phyloP scores from a whole-genome alignment of 2,888 invertebrate species.

The Philereme vetulata region DNA sequence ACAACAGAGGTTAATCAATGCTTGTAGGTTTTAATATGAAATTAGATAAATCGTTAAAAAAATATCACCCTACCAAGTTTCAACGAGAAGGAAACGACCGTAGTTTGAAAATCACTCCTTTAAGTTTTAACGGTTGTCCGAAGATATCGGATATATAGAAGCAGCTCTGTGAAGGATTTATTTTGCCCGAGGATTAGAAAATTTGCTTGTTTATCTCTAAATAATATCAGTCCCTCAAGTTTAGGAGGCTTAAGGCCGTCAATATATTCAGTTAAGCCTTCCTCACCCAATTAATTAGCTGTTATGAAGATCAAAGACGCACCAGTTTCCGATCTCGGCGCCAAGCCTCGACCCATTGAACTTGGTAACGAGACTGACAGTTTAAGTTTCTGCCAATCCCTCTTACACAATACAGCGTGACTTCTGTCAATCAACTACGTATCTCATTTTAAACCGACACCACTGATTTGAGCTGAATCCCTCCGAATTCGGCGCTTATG shows the following conservation, averaged over 20 bases:
- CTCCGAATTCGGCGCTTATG: slow-evolving; percentile 45
- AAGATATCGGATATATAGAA: slow-evolving; percentile 2
- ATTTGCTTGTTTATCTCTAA: slow-evolving; percentile 48
- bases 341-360: slow-evolving; percentile 66
- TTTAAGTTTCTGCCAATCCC: slow-evolving; percentile 68
- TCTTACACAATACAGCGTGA: slow-evolving; percentile 64
- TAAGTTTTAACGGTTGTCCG: slow-evolving; percentile 4
- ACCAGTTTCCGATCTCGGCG: slow-evolving; percentile 62
- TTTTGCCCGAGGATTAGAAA: slow-evolving; percentile 32
- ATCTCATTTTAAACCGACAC: slow-evolving; percentile 57
- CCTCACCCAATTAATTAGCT: slow-evolving; percentile 75
- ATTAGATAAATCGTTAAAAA: background rate
- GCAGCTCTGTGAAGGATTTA: slow-evolving; percentile 11
- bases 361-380: slow-evolving; percentile 70
- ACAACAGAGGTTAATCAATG: slow-evolving; percentile 21
- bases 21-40: slow-evolving; percentile 9
- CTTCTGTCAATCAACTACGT: slow-evolving; percentile 69
- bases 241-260: slow-evolving; percentile 54
- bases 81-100: background rate
- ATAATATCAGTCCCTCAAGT: slow-evolving; percentile 53
- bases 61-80: background rate
- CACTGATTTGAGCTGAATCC: slow-evolving; percentile 41
- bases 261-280: slow-evolving; percentile 69
- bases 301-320: slow-evolving; percentile 76
- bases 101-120: slow-evolving; percentile 3